A percentile compares a stretch with the other conserved stretches of the same genome.
phyloP scores from a whole-genome alignment of 2,113 vertebrate species.

The Hystrix brachyura region DNA sequence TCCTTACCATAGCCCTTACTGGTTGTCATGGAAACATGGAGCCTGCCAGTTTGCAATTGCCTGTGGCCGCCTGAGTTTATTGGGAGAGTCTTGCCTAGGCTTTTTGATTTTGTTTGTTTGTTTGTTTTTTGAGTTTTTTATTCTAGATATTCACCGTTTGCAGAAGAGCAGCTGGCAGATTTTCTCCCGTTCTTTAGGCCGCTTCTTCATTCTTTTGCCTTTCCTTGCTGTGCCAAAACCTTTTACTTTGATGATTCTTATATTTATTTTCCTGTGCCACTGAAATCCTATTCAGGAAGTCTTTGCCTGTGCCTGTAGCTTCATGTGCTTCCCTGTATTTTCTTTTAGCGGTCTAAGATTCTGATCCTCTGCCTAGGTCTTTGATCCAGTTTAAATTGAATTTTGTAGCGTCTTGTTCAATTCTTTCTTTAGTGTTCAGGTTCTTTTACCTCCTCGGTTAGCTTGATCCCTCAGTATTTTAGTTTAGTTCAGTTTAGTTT shows the following conservation, averaged over 20 bases:
- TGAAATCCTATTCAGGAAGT: not conserved
- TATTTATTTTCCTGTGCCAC: not conserved
- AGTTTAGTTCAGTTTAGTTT: not conserved
- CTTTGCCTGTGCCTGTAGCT: not conserved
- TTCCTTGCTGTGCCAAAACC: not conserved
- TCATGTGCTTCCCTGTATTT: not conserved
- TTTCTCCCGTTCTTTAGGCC: not conserved
- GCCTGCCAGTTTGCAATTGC: too few species aligned
- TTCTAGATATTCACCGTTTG: not conserved
- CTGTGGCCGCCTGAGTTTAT: too few species aligned
- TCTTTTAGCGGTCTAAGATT: not conserved
- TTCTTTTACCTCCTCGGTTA: not conserved
- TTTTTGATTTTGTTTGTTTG: not conserved
- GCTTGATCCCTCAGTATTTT: not conserved
- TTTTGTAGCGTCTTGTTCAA: not conserved
- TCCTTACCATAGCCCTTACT: too few species aligned
- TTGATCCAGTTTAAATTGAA: not conserved
- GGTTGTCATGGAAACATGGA: too few species aligned
- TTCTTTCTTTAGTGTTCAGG: not conserved
- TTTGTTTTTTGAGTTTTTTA: not conserved
- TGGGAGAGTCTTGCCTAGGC: too few species aligned
- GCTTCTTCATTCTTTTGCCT: not conserved
- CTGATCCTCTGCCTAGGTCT: not conserved
- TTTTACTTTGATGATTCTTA: not conserved
- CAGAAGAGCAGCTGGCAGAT: not conserved